Evolutionary conservation across 2,888 invertebrate genomes (phyloP), one percentile per base, ranked within the genome.

Genomic region (Lasiommata megera): DNA sequence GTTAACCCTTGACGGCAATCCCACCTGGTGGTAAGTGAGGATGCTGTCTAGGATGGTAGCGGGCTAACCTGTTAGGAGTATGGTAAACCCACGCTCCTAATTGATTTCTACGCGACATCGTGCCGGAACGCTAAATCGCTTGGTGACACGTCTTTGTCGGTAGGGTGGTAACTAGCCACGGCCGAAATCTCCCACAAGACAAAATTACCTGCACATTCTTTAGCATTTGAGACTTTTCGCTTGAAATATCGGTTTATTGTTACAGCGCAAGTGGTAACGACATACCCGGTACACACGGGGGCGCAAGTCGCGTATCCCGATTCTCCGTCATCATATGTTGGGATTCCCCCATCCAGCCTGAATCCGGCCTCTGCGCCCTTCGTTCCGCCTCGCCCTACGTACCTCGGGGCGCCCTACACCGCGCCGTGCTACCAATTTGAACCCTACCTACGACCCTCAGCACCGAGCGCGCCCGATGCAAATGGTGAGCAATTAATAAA

Each of bases 381-480:
- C 9, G n/a, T n/a, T 60, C 70, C 50, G 75, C 82, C 69, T 17
- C 58, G 5, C 70, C 71, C 8, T 72, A 71, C n/a, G 71, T 76
- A 12, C 23, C 61, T 11, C n/a, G 57, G 58, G 11, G 56, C 58
- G 23, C 61, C 67, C 52, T 67, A 67, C 6, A 36, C 68, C 12
- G 17, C 17, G 14, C 66, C 71, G 9, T 77, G 80, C 0, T 34
- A 34, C 11, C 34, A 2, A 23, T 2, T 2, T 3, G 23, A 5
- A 23, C 3, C 59, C 28, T 62, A 68, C 53, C 67, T 67, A n/a
- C n/a, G n/a, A 5, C 38, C 68, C 12, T 14, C 38, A 6, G 67
- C 71, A 7, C 78, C 82, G 0, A 80, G 76, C 43, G 84, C 84
- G 37, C 85, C 86, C 0, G 80, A 84, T 34, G 76, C 69, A 7